These are phyloP conservation scores for Mamestra configurata DNA, from an alignment of 1,140 invertebrate species.

Conservation along the genomic window DNA sequence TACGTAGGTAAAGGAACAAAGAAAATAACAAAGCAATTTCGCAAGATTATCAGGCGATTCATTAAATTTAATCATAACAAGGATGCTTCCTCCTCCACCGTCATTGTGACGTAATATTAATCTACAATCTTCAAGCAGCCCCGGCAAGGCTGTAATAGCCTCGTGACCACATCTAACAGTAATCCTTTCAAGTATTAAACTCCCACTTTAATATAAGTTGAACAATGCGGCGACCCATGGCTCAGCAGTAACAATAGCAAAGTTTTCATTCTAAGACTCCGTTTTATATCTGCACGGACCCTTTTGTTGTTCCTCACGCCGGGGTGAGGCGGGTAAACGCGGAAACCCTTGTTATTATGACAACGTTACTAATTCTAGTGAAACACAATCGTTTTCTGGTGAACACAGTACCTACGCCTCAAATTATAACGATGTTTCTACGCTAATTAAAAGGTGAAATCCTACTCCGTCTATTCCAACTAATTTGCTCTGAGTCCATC, in stretches of 20 bases:
- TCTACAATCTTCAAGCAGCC: conserved; percentile 51
- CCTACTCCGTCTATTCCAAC: conserved; percentile 23
- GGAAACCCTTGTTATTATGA: conserved; percentile 62
- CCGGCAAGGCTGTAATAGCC: conserved; percentile 55
- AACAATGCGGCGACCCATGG: conserved; percentile 75
- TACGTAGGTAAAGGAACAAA: conserved; percentile 13
- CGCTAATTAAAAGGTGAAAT: conserved; percentile 41
- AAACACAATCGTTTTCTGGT: conserved; percentile 47
- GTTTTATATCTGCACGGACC: conserved; percentile 72
- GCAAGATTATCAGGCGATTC: conserved; percentile 47
- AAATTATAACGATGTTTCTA: conserved; percentile 21
- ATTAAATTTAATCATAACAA: conserved; percentile 55
- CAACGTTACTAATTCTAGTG: conserved; percentile 65
- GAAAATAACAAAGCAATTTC: conserved; percentile 22
- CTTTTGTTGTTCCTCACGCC: conserved; percentile 64
- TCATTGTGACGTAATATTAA: conserved; percentile 58
- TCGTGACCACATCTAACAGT: conserved; percentile 70
- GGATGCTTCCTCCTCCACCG: conserved; percentile 41
- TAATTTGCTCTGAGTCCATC: conserved; percentile 4
- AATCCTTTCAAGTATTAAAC: conserved; percentile 79
- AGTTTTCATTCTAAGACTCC: conserved; percentile 76
- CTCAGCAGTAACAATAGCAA: conserved; percentile 74
- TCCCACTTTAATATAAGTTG: conserved; percentile 78
- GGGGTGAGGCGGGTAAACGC: conserved; percentile 53
- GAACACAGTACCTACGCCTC: conserved; percentile 29